Conservation (phyloP, 2,888 invertebrate genomes). For the Drosophila affinis region DNA sequence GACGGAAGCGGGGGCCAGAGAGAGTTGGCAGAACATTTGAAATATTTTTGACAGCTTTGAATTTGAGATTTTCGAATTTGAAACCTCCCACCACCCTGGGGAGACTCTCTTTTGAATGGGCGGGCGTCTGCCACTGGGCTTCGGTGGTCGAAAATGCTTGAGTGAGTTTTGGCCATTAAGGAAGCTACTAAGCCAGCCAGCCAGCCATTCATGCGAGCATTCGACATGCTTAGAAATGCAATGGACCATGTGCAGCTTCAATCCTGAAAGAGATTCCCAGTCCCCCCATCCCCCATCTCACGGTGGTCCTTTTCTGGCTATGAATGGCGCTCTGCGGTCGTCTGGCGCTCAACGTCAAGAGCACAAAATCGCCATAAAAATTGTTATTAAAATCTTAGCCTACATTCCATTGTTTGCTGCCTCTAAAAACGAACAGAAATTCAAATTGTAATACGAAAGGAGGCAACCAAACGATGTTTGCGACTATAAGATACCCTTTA, state of each 20-base stretch:
- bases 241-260: slow-evolving; percentile 52
- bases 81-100: not conserved
- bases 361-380: slow-evolving; percentile 21
- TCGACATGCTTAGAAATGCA: slow-evolving; percentile 57
- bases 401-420: slow-evolving; percentile 54
- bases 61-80: slow-evolving; percentile 34
- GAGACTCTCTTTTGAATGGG: not conserved
- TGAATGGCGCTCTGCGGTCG: slow-evolving; percentile 5
- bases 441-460: not conserved
- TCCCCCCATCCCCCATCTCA: not conserved
- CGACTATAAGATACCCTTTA: not conserved
- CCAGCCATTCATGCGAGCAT: slow-evolving; percentile 55
- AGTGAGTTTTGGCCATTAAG: slow-evolving; percentile 32
- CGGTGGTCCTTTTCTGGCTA: not conserved
- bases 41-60: slow-evolving; percentile 65
- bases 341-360: not conserved
- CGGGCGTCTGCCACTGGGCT: slow-evolving; percentile 16
- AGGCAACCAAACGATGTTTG: not conserved
- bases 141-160: slow-evolving; percentile 36
- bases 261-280: slow-evolving; percentile 41
- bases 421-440: slow-evolving; percentile 12
- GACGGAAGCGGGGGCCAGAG: slow-evolving; percentile 27
- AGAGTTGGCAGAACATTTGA: slow-evolving; percentile 47
- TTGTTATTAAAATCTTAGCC: slow-evolving; percentile 68
- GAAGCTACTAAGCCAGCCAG: slow-evolving; percentile 58